Base-by-base conservation (phyloP, 1,140 invertebrate species). In the Aricia agestis region DNA sequence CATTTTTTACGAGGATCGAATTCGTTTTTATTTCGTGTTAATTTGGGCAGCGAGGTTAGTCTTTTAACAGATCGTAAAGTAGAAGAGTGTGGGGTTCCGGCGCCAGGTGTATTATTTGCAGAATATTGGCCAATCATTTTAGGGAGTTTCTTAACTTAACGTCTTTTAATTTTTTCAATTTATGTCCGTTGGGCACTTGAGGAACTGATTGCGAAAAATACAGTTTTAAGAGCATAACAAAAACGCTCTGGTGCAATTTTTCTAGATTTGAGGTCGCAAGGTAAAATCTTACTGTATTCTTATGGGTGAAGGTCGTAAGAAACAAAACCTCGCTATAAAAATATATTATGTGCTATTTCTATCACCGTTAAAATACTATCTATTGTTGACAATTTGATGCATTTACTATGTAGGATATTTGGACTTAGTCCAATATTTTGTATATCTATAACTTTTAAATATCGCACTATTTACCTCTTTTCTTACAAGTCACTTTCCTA, bases 61-160 rank as follows among this genome's bases (percentile, higher is more conserved):
- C 91, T 92, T 92, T 92, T 92, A 92, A 90, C 92, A 92, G 92
- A 90, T 92, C 91, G 89, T 92, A 92, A 92, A 92, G 87, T 90
- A 87, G 74, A 82, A 77, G 15, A 59, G 25, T 69, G 18, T 72
- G 77, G 72, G 75, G 73, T 70, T 77, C 69, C 63, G 82, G 87
- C 85, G 87, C 89, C 86, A 88, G 89, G 77, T 86, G 89, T 71
- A 76, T 82, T 79, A 80, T 76, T 52, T 52, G 45, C 45, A 11
- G 67, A 68, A 67, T 65, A 77, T 78, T 74, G 70, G 75, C 72
- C 74, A 79, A 75, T 79, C 74, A 73, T 76, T 76, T 67, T 76
- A 66, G 58, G 74, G 73, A 70, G 71, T 63, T 18, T 69, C 69
- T 63, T 25, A 68, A 58, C n/a, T 42, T 65, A 58, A 72, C 75